phyloP scores from a whole-genome alignment of 1,140 invertebrate genomes.

The Hylaeus anthracinus region DNA sequence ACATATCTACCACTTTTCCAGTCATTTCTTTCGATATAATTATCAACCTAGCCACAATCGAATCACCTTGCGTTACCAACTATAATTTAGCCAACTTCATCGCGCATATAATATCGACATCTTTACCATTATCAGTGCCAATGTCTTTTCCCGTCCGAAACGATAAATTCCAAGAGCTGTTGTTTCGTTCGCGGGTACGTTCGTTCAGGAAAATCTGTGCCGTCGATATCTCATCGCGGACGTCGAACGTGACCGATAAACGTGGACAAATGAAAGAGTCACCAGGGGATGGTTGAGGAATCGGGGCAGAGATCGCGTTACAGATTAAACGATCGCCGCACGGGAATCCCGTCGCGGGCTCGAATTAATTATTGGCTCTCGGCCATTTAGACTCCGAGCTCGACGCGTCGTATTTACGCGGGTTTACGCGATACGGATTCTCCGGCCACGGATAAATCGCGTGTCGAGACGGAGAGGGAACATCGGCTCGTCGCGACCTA shows the following conservation, averaged over 20 bases:
- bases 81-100: too few species aligned
- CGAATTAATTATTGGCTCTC: conserved; percentile 41
- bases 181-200: background rate
- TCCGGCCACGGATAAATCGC: background rate
- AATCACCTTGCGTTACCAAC: too few species aligned
- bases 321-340: conserved; percentile 31
- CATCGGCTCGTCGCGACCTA: background rate
- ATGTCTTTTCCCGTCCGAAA: background rate
- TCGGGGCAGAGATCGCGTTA: conserved; percentile 24
- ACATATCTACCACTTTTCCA: too few species aligned
- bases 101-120: too few species aligned
- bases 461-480: background rate
- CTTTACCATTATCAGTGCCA: too few species aligned
- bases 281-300: background rate
- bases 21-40: too few species aligned
- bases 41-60: too few species aligned
- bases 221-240: background rate
- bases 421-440: background rate
- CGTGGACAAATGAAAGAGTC: background rate
- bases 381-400: conserved; percentile 23
- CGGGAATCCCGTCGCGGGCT: background rate
- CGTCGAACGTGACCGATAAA: conserved; percentile 1
- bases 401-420: conserved; percentile 24
- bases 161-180: background rate
- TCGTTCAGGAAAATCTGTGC: background rate